Evolutionary conservation across 2,113 vertebrate genomes (phyloP).

Genomic region (Sinocyclocheilus anophthalmus): DNA sequence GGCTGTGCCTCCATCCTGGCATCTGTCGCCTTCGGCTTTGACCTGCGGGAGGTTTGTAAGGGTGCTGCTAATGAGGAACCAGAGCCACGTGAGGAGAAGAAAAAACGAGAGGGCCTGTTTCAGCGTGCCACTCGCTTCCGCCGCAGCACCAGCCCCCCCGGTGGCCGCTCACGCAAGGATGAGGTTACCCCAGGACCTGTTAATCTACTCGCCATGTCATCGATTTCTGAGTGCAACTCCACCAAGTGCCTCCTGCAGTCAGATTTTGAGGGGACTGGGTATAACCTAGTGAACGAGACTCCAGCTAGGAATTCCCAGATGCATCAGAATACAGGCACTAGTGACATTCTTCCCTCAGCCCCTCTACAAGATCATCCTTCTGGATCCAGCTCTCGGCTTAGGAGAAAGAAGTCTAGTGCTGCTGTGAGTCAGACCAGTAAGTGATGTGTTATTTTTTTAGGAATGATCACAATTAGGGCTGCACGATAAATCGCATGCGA

Average conservation of each 20-base stretch:
- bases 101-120: constrained; percentile 84
- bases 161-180: constrained; percentile 72
- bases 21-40: constrained; percentile 84
- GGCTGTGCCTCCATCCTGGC: constrained; percentile 85
- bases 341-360: constrained; percentile 25
- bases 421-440: constrained; percentile 69
- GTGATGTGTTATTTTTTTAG: constrained; percentile 19
- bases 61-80: constrained; percentile 69
- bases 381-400: constrained; percentile 65
- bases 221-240: constrained; percentile 82
- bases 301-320: constrained; percentile 37
- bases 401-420: constrained; percentile 72
- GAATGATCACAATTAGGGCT: too few relatives aligned
- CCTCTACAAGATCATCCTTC: constrained; percentile 60
- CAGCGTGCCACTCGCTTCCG: constrained; percentile 83
- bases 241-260: constrained; percentile 83
- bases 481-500: too few relatives aligned
- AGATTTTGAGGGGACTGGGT: constrained; percentile 65
- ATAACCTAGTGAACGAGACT: constrained; percentile 48
- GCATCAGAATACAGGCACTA: neutral
- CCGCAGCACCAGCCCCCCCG: constrained; percentile 78
- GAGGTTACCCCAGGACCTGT: constrained; percentile 66
- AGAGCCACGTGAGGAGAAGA: constrained; percentile 81
- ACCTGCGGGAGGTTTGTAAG: constrained; percentile 80
- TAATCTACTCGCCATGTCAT: constrained; percentile 82